Base-by-base conservation (phyloP, 2,797 vertebrate species). In the Tachyglossus aculeatus region DNA sequence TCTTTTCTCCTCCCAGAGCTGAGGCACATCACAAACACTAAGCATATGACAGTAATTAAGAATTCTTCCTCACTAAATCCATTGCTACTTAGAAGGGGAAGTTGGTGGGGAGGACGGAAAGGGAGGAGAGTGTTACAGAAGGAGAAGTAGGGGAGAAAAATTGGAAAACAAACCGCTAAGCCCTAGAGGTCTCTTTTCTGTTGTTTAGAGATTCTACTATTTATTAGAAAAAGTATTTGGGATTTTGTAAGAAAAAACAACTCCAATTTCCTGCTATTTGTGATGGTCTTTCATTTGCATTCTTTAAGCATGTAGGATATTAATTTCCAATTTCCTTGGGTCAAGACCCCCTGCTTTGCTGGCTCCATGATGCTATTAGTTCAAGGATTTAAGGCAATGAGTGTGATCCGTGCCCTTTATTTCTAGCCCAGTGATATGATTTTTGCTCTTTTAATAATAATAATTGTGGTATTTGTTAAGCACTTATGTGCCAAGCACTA, bases 221-320 rank as follows among this genome's bases (percentile, higher is more conserved):
- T 32, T 58, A n/a, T 64, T 43, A 43, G 58, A 65, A 65, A 37
- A 70, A 55, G 53, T 21, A 64, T 33, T 61, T 74, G 68, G 54
- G 63, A 51, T 13, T 12, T 31, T 58, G 15, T 29, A 27, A 41
- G 36, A 55, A 69, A 65, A 58, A 57, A 58, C 34, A 32, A 56
- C 51, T 32, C 33, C 24, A 8, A 36, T 71, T 71, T 61, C 66
- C 60, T 71, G 65, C 43, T 21, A 69, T 71, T 73, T 41, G 56
- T 47, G 53, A 52, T 54, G 39, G 54, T 63, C 51, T 53, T 80
- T 73, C 72, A 56, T 57, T 62, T 44, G 56, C 67, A 71, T 75
- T 81, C 70, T 74, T 82, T 70, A 55, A 78, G 33, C 32, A 75
- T 37, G n/a, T 68, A 33, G 57, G 70, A 73, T 58, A 44, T 64